Evolutionary conservation across 2,113 vertebrate species (phyloP).

Genomic region (Varanus salvator): DNA sequence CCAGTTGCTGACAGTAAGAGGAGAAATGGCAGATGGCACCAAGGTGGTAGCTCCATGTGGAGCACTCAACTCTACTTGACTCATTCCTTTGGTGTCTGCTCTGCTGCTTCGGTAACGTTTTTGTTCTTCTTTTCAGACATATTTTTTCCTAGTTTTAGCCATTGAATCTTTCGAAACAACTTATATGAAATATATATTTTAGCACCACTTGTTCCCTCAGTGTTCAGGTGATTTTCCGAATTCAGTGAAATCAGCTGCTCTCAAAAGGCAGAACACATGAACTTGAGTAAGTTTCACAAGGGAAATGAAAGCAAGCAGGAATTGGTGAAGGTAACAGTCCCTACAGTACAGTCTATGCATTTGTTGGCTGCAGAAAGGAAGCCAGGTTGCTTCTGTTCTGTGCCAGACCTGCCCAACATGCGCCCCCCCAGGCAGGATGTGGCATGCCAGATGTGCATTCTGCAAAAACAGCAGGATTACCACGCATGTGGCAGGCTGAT

Average conservation of each 20-base stretch:
- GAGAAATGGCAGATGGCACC: conserved; percentile 58
- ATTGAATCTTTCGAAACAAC: conserved; percentile 37
- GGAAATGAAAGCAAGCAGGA: conserved; percentile 52
- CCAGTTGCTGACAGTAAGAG: conserved; percentile 57
- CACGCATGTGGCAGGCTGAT: background rate
- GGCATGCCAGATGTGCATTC: background rate
- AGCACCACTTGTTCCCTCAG: conserved; percentile 51
- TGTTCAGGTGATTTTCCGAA: conserved; percentile 53
- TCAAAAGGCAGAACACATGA: conserved; percentile 40
- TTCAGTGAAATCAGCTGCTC: conserved; percentile 33
- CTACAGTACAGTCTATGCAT: conserved; percentile 21
- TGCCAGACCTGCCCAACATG: background rate
- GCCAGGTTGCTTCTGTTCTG: conserved; percentile 39
- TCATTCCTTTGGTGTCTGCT: conserved; percentile 51
- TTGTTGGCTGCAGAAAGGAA: conserved; percentile 38
- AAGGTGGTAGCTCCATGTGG: conserved; percentile 57
- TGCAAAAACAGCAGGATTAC: background rate
- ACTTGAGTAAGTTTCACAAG: conserved; percentile 45
- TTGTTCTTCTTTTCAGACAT: conserved; percentile 51
- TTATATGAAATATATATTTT: conserved; percentile 62
- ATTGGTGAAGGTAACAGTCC: conserved; percentile 45
- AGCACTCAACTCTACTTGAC: conserved; percentile 65
- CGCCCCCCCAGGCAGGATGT: background rate
- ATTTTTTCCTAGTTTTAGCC: conserved; percentile 63
- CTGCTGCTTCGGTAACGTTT: conserved; percentile 59